These are phyloP conservation scores for Ursus arctos DNA, from an alignment of 2,113 vertebrate species.

Conservation along the genomic window DNA sequence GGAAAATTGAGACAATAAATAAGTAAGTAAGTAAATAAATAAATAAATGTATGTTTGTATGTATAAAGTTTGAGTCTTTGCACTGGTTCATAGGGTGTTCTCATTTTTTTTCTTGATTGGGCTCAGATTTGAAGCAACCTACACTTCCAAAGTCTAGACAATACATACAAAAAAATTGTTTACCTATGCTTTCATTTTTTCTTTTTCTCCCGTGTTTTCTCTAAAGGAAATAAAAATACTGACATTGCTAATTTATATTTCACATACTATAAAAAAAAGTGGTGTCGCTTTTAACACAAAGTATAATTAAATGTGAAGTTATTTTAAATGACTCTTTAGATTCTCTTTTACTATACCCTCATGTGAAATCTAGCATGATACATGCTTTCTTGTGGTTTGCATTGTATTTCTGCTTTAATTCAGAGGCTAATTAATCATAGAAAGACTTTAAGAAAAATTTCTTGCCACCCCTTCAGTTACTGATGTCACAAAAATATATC, in stretches of 20 bases:
- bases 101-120: slow-evolving; percentile 6
- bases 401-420: slow-evolving; percentile 59
- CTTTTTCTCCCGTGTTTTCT: not conserved
- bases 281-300: slow-evolving; percentile 20
- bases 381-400: slow-evolving; percentile 11
- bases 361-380: slow-evolving; percentile 47
- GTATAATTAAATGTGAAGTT: slow-evolving; percentile 53
- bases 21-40: not conserved
- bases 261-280: slow-evolving; percentile 44
- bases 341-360: not conserved
- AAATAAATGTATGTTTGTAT: not conserved
- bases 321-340: slow-evolving; percentile 56
- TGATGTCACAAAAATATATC: not conserved
- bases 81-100: not conserved
- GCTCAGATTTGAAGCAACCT: slow-evolving; percentile 65
- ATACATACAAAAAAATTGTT: slow-evolving; percentile 21
- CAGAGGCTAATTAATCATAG: slow-evolving; percentile 63
- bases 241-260: slow-evolving; percentile 56
- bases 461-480: not conserved
- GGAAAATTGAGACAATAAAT: slow-evolving; percentile 1
- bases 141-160: slow-evolving; percentile 8
- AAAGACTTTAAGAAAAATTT: not conserved
- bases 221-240: slow-evolving; percentile 61
- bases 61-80: slow-evolving; percentile 29
- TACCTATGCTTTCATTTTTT: not conserved